A percentile compares a stretch with the other conserved stretches of the same genome.
These are phyloP conservation scores for Drosophila pruinosa DNA, from an alignment of 1,140 invertebrate species.

Conservation along the genomic window DNA sequence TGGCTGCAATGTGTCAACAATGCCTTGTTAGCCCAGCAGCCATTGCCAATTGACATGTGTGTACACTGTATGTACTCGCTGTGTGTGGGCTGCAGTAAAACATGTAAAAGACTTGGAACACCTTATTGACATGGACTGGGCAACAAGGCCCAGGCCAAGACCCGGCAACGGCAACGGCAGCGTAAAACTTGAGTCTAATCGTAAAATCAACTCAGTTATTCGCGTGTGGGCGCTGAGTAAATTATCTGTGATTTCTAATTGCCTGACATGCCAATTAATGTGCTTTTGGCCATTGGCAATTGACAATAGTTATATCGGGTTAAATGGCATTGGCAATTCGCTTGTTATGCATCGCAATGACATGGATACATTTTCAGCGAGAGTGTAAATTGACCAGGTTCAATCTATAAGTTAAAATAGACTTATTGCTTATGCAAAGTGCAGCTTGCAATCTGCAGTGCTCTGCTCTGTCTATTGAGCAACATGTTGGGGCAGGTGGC, in stretches of 20 bases:
- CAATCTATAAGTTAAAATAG: not conserved
- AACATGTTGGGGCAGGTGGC: conserved; percentile 1
- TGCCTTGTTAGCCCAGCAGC: conserved; percentile 67
- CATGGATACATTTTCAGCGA: not conserved
- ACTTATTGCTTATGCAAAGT: conserved; percentile 35
- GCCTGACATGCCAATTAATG: conserved; percentile 75
- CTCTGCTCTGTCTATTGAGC: not conserved
- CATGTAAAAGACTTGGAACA: conserved; percentile 56
- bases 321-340: conserved; percentile 17
- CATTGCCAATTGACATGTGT: conserved; percentile 41
- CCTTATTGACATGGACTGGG: conserved; percentile 58
- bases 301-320: conserved; percentile 22
- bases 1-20: conserved; percentile 80
- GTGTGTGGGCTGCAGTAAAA: conserved; percentile 53
- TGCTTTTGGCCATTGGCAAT: conserved; percentile 16
- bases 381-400: conserved; percentile 21
- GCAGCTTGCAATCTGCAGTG: not conserved
- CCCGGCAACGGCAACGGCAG: not conserved
- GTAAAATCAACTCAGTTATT: conserved; percentile 4
- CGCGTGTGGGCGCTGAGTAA: conserved; percentile 38
- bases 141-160: not conserved
- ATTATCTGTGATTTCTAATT: conserved; percentile 78
- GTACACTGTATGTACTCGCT: conserved; percentile 14
- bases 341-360: no score
- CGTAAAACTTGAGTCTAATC: conserved; percentile 11